Evolutionary conservation across 2,797 vertebrate genomes (phyloP).

Genomic region (Sebastes cheni): DNA sequence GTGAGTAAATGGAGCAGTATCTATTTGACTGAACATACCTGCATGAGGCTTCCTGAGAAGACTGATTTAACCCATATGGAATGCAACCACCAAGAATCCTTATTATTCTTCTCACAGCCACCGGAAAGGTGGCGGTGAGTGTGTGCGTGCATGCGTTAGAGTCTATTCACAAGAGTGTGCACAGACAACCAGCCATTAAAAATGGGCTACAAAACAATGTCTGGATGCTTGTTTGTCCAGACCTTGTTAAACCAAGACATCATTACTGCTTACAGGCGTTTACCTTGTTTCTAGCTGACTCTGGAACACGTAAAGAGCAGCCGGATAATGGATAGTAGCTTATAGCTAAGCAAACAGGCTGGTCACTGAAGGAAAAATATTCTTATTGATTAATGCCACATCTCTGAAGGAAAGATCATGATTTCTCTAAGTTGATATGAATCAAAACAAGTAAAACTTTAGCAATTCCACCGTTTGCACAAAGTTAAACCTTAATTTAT

Average conservation of each 20-base stretch:
- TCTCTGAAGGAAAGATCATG: not conserved
- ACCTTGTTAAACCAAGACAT: conserved; percentile 21
- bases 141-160: not conserved
- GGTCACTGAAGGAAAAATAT: not conserved
- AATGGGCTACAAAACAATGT: not conserved
- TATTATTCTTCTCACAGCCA: not conserved
- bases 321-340: not conserved
- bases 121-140: not conserved
- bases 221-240: conserved; percentile 11
- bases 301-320: not conserved
- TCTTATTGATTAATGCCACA: not conserved
- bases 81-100: not conserved
- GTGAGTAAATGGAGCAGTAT: too few relatives aligned
- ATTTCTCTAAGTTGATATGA: not conserved
- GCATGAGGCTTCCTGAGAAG: not conserved
- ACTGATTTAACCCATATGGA: not conserved
- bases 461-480: not conserved
- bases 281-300: conserved; percentile 15
- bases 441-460: not conserved
- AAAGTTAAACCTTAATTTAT: not conserved
- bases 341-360: not conserved
- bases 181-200: conserved; percentile 15
- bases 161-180: not conserved
- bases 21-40: not conserved
- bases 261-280: conserved; percentile 9